Base-by-base conservation (phyloP, 2,888 invertebrate genomes). In the Dasypogon diadema region DNA sequence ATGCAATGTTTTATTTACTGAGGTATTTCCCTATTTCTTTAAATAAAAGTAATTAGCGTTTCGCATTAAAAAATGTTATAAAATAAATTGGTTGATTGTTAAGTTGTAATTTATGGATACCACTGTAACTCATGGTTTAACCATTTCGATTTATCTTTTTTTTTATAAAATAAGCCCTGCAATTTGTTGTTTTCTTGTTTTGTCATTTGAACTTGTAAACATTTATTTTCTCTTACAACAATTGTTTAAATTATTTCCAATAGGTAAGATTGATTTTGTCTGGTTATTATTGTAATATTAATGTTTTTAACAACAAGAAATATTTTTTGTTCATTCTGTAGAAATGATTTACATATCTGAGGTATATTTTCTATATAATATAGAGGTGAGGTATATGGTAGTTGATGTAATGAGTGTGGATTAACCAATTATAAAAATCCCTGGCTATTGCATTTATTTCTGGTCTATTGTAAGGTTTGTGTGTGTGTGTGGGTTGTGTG, bases 401-500 rank as follows among this genome's bases (percentile, higher is more conserved):
- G 70, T 54, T 70, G 51, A 30, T 5, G 42, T n/a, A 54, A 70
- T 34, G 48, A 22, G 26, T 76, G 76, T 51, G 63, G 54, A 22
- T 63, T 65, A 37, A 46, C 37, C 55, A 55, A 68, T 48, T 48
- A 56, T 74, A 56, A 81, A 83, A 81, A 83, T 82, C 80, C 79
- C 80, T 81, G 81, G 82, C 82, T 84, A 84, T 83, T 84, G 84
- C 84, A 84, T 85, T 83, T 83, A 80, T 82, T 81, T 82, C 85
- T 84, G 82, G 84, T 84, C 82, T 83, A 83, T 78, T 85, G 87
- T 87, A 85, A 83, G 85, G 81, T 79, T 81, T 81, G 80, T 78
- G 79, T 78, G 78, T 79, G 77, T 79, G 73, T 81, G 80, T 82
- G 81, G 81, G 79, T 77, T 79, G 73, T 81, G 80, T 82, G 81